Percentiles rank a stretch among this genome's conserved stretches.
Conservation (phyloP, 2,797 vertebrate genomes). For the Poeciliopsis presidionis region DNA sequence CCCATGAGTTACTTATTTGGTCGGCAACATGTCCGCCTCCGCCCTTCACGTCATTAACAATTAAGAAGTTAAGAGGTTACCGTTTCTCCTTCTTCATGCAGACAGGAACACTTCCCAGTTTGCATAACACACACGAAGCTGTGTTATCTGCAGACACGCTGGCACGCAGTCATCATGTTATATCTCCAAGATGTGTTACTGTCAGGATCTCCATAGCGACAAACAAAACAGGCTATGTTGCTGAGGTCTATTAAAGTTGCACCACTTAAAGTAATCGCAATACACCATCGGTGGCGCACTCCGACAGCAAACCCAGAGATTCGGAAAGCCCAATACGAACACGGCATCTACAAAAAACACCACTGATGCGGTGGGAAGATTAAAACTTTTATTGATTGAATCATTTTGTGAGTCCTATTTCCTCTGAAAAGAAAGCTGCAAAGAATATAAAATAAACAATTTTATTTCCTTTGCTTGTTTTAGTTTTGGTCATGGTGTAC, state of each 20-base stretch:
- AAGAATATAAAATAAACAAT: not conserved
- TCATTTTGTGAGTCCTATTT: not conserved
- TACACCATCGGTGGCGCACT: conserved; percentile 55
- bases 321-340: conserved; percentile 35
- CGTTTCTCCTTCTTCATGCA: not conserved
- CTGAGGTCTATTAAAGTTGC: conserved; percentile 55
- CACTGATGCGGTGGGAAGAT: not conserved
- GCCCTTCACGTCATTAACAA: conserved; percentile 29
- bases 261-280: conserved; percentile 58
- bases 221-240: conserved; percentile 42
- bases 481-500: no score
- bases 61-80: conserved; percentile 13
- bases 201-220: conserved; percentile 49
- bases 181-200: conserved; percentile 46
- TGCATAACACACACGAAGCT: not conserved
- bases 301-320: conserved; percentile 23
- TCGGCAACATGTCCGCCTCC: conserved; percentile 13
- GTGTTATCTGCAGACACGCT: conserved; percentile 41
- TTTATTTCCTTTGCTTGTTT: no score
- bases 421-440: not conserved
- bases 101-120: not conserved
- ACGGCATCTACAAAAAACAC: not conserved
- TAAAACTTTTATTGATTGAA: not conserved
- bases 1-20: conserved; percentile 24
- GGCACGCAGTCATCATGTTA: conserved; percentile 35